phyloP scores from a whole-genome alignment of 2,797 vertebrate species.

The Microctenopoma lineatum region DNA sequence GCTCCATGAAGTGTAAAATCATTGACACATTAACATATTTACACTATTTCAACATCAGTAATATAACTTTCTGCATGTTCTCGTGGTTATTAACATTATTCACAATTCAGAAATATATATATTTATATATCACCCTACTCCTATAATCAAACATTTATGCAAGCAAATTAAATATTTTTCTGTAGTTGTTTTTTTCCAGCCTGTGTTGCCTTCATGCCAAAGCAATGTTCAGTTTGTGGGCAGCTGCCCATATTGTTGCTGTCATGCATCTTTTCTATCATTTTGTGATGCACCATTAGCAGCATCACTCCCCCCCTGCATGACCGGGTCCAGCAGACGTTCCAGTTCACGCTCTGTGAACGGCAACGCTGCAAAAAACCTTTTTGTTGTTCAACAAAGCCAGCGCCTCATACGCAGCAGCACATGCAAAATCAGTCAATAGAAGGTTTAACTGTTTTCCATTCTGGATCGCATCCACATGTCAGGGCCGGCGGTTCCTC shows the following conservation, averaged over 20 bases:
- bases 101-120: slow-evolving; percentile 10
- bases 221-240: not conserved
- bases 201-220: not conserved
- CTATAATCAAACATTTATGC: slow-evolving; percentile 1
- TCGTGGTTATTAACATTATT: slow-evolving; percentile 15
- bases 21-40: slow-evolving; percentile 36
- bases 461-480: not conserved
- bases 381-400: slow-evolving; percentile 60
- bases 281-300: slow-evolving; percentile 19
- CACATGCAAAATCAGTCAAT: slow-evolving; percentile 16
- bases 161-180: not conserved
- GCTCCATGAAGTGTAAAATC: slow-evolving; percentile 23
- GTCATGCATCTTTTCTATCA: not conserved
- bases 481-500: slow-evolving; percentile 29
- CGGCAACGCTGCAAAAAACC: slow-evolving; percentile 41
- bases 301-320: not conserved
- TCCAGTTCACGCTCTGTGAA: slow-evolving; percentile 24
- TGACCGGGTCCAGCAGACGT: slow-evolving; percentile 25
- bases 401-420: slow-evolving; percentile 23
- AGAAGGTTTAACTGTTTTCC: slow-evolving; percentile 39
- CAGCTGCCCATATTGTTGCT: not conserved
- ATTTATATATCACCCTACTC: too few species aligned
- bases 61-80: not conserved
- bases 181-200: not conserved
- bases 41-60: slow-evolving; percentile 27